Percentiles rank a stretch among this genome's conserved stretches.
Conservation (phyloP, 1,140 invertebrate genomes). For the Drosophila paulistorum region DNA sequence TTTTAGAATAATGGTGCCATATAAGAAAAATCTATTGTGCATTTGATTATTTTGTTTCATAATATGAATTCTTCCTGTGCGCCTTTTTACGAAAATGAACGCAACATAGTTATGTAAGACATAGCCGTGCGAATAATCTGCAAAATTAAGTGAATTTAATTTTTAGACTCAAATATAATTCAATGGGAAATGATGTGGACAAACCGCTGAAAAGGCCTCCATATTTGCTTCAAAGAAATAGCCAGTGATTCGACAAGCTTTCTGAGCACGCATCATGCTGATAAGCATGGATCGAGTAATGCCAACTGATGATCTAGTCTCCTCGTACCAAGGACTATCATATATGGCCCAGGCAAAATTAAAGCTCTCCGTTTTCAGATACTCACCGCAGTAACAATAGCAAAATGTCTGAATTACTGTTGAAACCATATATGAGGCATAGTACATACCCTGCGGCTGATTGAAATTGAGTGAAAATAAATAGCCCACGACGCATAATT, state of each 20-base stretch:
- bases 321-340: conserved; percentile 51
- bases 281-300: conserved; percentile 35
- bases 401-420: conserved; percentile 50
- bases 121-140: conserved; percentile 56
- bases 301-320: conserved; percentile 16
- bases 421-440: conserved; percentile 41
- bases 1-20: too few relatives aligned
- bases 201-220: conserved; percentile 55
- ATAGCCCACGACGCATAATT: conserved; percentile 49
- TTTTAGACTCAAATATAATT: neutral
- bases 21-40: too few relatives aligned
- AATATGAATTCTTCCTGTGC: too few relatives aligned
- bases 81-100: neutral
- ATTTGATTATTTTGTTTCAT: too few relatives aligned
- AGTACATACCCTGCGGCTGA: conserved; percentile 50
- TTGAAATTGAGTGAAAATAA: conserved; percentile 41
- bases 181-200: neutral
- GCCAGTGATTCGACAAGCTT: conserved; percentile 45
- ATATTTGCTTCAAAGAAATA: conserved; percentile 63
- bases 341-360: conserved; percentile 54
- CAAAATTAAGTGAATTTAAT: neutral
- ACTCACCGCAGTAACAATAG: conserved; percentile 58
- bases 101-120: conserved; percentile 57
- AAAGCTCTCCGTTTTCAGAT: conserved; percentile 49
- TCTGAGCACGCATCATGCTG: conserved; percentile 57